These are phyloP conservation scores for Anthoscopus minutus DNA, from an alignment of 2,113 vertebrate genomes.

Conservation along the genomic window DNA sequence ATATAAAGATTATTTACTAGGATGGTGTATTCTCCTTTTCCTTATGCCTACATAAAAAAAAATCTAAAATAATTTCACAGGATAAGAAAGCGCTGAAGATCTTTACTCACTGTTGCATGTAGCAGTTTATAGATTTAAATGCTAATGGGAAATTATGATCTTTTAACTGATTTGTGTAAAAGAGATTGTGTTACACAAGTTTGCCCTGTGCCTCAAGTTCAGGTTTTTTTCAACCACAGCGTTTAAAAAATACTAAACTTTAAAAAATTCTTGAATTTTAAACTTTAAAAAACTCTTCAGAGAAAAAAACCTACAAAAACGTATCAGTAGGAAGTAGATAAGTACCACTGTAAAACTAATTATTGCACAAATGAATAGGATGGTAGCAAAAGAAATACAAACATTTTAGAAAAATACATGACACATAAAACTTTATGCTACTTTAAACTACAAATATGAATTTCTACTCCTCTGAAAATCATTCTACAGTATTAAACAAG, in stretches of 20 bases:
- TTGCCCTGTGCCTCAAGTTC: neutral
- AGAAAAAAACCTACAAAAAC: neutral
- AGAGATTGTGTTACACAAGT: neutral
- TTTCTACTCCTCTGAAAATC: neutral
- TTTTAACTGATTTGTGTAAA: neutral
- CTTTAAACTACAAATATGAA: neutral
- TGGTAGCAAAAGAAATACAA: neutral
- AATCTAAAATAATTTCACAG: neutral
- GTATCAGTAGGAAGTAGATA: neutral
- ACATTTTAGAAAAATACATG: neutral
- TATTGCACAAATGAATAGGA: neutral
- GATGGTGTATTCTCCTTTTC: neutral
- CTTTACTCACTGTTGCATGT: neutral
- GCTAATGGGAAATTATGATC: neutral
- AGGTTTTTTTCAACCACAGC: neutral
- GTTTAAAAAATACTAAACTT: neutral
- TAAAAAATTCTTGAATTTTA: neutral
- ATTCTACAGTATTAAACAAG: neutral
- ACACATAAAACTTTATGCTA: neutral
- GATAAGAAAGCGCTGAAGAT: neutral
- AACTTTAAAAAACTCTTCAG: neutral
- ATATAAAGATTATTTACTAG: neutral
- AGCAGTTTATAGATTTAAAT: neutral
- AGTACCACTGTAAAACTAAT: neutral
- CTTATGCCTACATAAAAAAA: neutral